Conservation (phyloP, 2,888 invertebrate genomes). For the Latheticus oryzae region DNA sequence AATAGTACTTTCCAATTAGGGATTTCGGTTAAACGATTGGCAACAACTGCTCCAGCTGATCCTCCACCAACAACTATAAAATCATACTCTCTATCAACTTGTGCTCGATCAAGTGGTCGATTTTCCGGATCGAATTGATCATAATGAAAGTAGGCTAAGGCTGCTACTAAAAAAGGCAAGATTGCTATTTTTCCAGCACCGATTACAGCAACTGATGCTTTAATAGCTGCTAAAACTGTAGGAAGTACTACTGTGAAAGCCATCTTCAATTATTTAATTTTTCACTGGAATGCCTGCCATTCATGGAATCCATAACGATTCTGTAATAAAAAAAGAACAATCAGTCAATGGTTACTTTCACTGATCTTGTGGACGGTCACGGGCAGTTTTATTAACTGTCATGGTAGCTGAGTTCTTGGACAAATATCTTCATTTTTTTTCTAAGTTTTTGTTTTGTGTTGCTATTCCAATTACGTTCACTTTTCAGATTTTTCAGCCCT, state of each 20-base stretch:
- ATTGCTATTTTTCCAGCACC: conserved; percentile 80
- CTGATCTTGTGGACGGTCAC: conserved; percentile 1
- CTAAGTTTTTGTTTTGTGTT: neutral
- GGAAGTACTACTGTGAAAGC: conserved; percentile 53
- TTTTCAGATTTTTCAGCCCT: too few species aligned
- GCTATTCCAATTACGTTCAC: too few species aligned
- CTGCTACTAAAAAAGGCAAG: conserved; percentile 79
- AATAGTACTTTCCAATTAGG: conserved; percentile 83
- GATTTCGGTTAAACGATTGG: conserved; percentile 82
- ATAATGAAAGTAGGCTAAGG: conserved; percentile 85
- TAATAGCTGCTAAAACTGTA: conserved; percentile 75
- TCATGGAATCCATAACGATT: neutral
- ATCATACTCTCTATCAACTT: conserved; percentile 78
- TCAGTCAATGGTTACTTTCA: neutral
- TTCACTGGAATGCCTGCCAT: neutral
- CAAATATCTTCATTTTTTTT: too few species aligned
- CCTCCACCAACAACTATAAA: conserved; percentile 87
- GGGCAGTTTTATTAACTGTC: conserved; percentile 1
- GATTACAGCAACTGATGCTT: conserved; percentile 76
- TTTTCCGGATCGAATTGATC: conserved; percentile 88
- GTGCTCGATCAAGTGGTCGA: conserved; percentile 72
- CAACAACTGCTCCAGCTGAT: conserved; percentile 86
- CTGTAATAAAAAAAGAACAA: conserved; percentile 1
- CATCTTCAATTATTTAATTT: conserved; percentile 3
- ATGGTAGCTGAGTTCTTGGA: too few species aligned